Evolutionary conservation across 2,888 invertebrate species (phyloP), one percentile per base, ranked within the genome.

Genomic region (Conistra vaccinii): DNA sequence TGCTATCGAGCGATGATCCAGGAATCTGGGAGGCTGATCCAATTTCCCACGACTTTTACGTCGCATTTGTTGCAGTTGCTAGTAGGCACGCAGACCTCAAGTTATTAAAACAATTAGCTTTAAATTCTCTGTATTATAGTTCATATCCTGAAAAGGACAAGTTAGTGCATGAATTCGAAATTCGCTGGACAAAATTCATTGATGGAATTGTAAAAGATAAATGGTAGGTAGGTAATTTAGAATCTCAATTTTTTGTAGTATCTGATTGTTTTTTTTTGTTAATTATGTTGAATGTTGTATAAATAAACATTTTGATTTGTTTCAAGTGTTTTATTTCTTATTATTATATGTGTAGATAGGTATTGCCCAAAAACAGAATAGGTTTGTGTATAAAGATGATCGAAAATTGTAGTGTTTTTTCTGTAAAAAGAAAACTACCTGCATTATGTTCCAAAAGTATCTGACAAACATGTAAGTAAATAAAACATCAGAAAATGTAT

Each of bases 1-100:
- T 98, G 0, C 94, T 98, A 68, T 97, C 98, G 0, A 97, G 97
- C 79, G 98, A 98, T 89, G 98, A 98, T 92, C 98, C 98, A 0
- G 97, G 98, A 0, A 92, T 98, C 5, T 98, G 98, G 98, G 97
- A 97, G 29, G 97, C 98, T 0, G 96, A 97, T 29, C 98, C 97
- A 0, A 90, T 98, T 26, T 97, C 98, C 69, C 98, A 98, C 85
- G 80, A 96, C 97, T 98, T 97, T 90, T 98, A 98, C 90, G 97
- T 98, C n/a, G 97, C 97, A 0, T 98, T 98, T 87, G 95, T 98
- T 90, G 98, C 97, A 1, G 97, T 98, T 63, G 97, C 98, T 17
- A 98, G 98, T 55, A 95, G 97, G 32, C 97, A 97, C 73, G 97
- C 98, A 0, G 98, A 98, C 88, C 91, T 98, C 69, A 97, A 97